Base-by-base conservation (phyloP, 2,113 vertebrate genomes). In the Chelonoidis abingdonii region DNA sequence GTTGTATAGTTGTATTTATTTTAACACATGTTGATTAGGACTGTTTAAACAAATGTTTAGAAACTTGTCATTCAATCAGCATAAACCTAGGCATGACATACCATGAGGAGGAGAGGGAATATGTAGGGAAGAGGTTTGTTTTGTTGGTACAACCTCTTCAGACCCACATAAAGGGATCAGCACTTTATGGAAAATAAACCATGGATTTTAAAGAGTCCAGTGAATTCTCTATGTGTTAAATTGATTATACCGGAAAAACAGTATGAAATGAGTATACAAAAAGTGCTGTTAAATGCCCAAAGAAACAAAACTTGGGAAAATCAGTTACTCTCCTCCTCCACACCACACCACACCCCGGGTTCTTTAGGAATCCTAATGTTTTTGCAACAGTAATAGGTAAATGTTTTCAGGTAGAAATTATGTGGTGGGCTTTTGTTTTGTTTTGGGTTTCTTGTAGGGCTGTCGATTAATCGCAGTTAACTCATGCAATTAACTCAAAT, bases 331-430 rank as follows among this genome's bases (percentile, higher is more conserved):
- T 10, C 2, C 10, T 52, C 53, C 10, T 4, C 24, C 5, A 17
- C 52, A 17, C 52, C 19, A 44, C 44, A 6, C 44, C 44, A 44
- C 44, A 44, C 19, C 52, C 14, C 11, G 10, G 52, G 75, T 94
- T n/a, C 79, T 88, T 94, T 96, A 89, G 91, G 81, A 91, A 93
- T 94, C 41, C 13, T 75, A 83, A 47, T 90, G 75, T 90, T 96
- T 93, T 94, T 96, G 75, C 54, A 95, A 89, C 84, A 94, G 53
- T 94, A 19, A 75, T 94, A 87, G 83, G 41, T 95, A 95, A 97
- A 95, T 82, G n/a, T 53, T 88, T 92, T 96, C 91, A 95, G 88
- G 84, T 41, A 81, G 52, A 91, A 88, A 7, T 87, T 59, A 85
- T 59, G 93, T 93, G 86, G 95, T 94, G 83, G 35, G 17, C 2